phyloP scores from a whole-genome alignment of 1,140 invertebrate species.

The Ridgeia piscesae region DNA sequence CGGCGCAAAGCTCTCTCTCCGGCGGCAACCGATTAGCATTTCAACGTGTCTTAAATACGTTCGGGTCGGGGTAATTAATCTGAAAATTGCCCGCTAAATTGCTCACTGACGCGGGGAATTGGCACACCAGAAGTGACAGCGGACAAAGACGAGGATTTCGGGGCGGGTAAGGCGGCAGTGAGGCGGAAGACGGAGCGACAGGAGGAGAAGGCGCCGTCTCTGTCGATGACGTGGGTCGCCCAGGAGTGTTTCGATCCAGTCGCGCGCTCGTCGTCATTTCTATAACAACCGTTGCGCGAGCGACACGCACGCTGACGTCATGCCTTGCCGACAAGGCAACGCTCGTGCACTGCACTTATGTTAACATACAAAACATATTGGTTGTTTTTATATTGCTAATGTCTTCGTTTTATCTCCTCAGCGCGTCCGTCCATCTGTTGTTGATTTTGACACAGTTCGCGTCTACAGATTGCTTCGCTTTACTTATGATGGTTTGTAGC shows the following conservation, averaged over 20 bases:
- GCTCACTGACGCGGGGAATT: background rate
- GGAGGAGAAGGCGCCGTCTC: background rate
- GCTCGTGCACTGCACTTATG: background rate
- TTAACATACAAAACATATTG: background rate
- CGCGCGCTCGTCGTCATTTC: background rate
- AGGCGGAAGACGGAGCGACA: background rate
- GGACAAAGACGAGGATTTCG: background rate
- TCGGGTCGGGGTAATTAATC: background rate
- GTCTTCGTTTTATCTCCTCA: too few relatives aligned
- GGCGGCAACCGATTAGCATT: background rate
- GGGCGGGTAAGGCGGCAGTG: background rate
- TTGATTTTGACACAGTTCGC: too few relatives aligned
- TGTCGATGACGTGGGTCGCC: background rate
- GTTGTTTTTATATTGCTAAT: too few relatives aligned
- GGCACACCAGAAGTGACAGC: background rate
- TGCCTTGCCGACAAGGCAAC: background rate
- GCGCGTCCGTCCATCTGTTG: too few relatives aligned
- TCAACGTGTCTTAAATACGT: background rate
- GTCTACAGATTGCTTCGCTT: too few relatives aligned
- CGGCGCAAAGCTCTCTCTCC: background rate
- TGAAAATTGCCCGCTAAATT: background rate
- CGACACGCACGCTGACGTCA: background rate
- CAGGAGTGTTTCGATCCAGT: background rate
- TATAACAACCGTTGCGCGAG: background rate
- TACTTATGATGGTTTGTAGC: too few relatives aligned